Base-by-base conservation (phyloP, 23 tunicate genomes). In the Phallusia fumigata region DNA sequence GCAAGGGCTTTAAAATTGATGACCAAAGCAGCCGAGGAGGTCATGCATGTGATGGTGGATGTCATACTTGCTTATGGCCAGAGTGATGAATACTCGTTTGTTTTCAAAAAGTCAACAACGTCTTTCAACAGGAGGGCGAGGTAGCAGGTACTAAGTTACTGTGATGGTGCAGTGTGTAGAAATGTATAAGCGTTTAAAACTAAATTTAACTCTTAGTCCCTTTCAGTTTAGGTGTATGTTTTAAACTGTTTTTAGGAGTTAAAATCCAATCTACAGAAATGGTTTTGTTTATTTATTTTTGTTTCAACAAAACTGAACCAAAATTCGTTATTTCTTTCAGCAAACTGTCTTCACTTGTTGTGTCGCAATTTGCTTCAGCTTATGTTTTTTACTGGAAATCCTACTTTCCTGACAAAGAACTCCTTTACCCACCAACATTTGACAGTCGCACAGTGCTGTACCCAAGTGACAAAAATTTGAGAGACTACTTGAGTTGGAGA, bases 401-500 rank as follows among this genome's bases (percentile, higher is more conserved):
- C 5, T 89, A 53, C 75, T 94, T 94, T 75, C 92, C 95, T 49
- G 80, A 83, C 13, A 64, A 78, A 31, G 65, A 79, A 22, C 53
- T 97, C 64, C 86, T 72, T 1, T 97, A 97, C 65, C 97, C 99
- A 6, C 97, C 97, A 52, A 76, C 88, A 0, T 97, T 97, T 89
- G 97, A 97, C 77, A 78, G 88, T 16, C 49, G 99, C 35, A 64
- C 84, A 3, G 82, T 97, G 18, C 83, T 86, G 10, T 92, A 97
- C 78, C 99, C 99, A 76, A 69, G 86, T 74, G 91, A 92, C 47
- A 65, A 74, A 32, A 83, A 91, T 50, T 52, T 97, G 76, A 74
- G 97, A 31, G 97, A 92, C 53, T 97, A 97, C 76, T 76, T 92
- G 58, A 85, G 97, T 80, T 97, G 99, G 99, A 83, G 99, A 79